These are phyloP conservation scores for Magallana ariakensis DNA, from an alignment of 1,140 invertebrate genomes.

Conservation along the genomic window DNA sequence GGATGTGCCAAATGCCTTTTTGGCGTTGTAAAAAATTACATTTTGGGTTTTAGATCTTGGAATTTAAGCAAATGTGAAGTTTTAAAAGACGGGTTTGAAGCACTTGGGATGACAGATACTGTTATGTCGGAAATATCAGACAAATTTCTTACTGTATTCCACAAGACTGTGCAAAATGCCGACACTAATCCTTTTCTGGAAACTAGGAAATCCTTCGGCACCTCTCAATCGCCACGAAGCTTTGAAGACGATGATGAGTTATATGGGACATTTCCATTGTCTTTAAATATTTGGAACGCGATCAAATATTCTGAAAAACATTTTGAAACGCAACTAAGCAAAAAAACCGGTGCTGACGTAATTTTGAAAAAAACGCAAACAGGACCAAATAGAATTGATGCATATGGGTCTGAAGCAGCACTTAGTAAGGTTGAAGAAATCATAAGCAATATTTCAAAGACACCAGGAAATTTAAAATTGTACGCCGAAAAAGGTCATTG, in stretches of 20 bases:
- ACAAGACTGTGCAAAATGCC: conserved; percentile 22
- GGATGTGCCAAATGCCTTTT: no score
- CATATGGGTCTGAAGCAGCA: background rate
- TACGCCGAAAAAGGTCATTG: background rate
- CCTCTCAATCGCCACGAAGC: no score
- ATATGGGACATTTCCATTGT: background rate
- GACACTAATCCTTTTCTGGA: background rate
- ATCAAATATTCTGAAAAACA: conserved; percentile 23
- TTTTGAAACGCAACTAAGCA: background rate
- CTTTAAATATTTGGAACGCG: conserved; percentile 19
- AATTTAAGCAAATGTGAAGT: no score
- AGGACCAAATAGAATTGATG: conserved; percentile 25
- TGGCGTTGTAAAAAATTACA: no score
- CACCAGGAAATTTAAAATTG: background rate
- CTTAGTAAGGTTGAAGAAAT: conserved; percentile 23
- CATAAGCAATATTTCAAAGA: background rate
- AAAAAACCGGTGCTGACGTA: conserved; percentile 25
- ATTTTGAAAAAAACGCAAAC: background rate
- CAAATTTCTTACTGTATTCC: background rate
- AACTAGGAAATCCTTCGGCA: background rate
- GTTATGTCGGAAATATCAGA: background rate
- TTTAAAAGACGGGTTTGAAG: no score
- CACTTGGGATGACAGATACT: background rate
- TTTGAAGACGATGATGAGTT: background rate
- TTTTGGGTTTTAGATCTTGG: no score